These are phyloP conservation scores for Tachyglossus aculeatus DNA, from an alignment of 2,797 vertebrate genomes.

Conservation along the genomic window DNA sequence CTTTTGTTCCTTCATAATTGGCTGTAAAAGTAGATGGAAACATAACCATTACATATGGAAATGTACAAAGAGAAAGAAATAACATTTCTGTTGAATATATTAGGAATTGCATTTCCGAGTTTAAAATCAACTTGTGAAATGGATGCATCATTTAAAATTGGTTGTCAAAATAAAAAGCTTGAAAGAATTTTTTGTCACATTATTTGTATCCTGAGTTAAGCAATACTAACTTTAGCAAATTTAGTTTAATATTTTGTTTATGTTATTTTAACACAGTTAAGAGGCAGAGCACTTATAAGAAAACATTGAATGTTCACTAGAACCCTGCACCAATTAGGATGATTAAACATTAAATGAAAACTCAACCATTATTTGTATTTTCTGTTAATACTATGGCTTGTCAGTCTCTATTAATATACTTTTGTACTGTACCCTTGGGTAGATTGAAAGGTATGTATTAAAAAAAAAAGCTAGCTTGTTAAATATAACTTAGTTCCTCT, in stretches of 20 bases:
- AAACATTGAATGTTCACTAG: constrained; percentile 43
- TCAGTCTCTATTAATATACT: constrained; percentile 29
- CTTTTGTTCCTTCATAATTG: constrained; percentile 88
- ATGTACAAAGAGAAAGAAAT: constrained; percentile 82
- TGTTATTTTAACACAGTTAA: constrained; percentile 46
- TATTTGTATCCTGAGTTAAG: constrained; percentile 75
- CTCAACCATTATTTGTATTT: constrained; percentile 54
- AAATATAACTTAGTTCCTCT: constrained; percentile 53
- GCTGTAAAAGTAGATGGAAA: constrained; percentile 87
- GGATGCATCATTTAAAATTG: constrained; percentile 79
- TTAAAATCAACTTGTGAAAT: constrained; percentile 81
- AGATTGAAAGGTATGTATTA: constrained; percentile 47
- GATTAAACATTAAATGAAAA: constrained; percentile 71
- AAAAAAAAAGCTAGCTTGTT: constrained; percentile 39
- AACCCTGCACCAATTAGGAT: constrained; percentile 44
- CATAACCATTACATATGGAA: constrained; percentile 88
- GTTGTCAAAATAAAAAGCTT: constrained; percentile 81
- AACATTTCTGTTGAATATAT: constrained; percentile 84
- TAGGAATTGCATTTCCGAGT: constrained; percentile 80
- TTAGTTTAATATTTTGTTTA: constrained; percentile 71
- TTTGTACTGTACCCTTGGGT: constrained; percentile 25
- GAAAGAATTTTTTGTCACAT: constrained; percentile 78
- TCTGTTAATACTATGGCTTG: constrained; percentile 29
- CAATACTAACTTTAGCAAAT: constrained; percentile 68
- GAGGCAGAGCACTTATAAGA: constrained; percentile 57